Conservation (phyloP, 1,140 invertebrate species). For the Camponotus vicinus region DNA sequence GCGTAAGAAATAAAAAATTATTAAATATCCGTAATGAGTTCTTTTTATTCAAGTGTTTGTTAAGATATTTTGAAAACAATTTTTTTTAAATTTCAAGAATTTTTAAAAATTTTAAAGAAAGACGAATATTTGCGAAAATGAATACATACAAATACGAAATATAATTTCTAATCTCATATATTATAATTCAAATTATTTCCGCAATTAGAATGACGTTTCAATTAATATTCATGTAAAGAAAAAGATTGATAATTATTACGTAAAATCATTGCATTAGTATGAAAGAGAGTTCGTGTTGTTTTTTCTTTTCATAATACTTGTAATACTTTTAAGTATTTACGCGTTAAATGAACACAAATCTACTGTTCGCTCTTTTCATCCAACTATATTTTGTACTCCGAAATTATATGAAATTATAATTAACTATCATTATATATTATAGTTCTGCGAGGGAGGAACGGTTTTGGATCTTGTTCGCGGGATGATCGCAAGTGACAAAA, state of each 20-base stretch:
- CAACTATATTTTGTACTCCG: background rate
- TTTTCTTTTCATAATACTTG: background rate
- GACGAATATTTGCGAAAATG: background rate
- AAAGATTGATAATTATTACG: constrained; percentile 12
- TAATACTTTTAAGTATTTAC: background rate
- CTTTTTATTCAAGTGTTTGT: background rate
- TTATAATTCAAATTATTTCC: constrained; percentile 79
- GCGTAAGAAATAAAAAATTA: background rate
- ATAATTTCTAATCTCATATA: constrained; percentile 71
- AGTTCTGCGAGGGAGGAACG: constrained; percentile 94
- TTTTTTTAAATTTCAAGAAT: background rate
- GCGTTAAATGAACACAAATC: background rate
- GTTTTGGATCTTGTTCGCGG: constrained; percentile 92
- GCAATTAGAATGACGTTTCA: constrained; percentile 62
- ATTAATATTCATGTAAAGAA: constrained; percentile 40
- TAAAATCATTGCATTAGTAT: background rate
- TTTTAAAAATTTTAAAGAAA: background rate
- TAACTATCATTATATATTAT: constrained; percentile 74
- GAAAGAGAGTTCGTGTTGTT: background rate
- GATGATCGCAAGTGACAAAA: constrained; percentile 89
- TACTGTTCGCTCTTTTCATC: background rate
- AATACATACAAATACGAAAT: background rate
- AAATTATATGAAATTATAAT: background rate
- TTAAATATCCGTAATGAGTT: background rate
- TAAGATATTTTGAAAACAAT: background rate